phyloP scores from a whole-genome alignment of 2,888 invertebrate species.

The Tipula helvola region DNA sequence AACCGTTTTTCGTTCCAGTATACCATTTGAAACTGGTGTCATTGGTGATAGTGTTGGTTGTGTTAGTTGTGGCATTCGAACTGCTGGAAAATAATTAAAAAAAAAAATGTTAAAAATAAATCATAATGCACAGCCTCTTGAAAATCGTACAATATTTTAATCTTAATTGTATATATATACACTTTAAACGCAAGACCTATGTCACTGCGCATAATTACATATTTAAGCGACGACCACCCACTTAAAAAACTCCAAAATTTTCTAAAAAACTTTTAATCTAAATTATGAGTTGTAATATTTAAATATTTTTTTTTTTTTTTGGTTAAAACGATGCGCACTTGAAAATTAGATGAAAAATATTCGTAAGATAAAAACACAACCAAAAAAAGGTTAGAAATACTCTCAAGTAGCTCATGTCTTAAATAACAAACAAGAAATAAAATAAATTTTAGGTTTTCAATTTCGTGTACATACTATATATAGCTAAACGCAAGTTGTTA shows the following conservation, averaged over 20 bases:
- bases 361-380: neutral
- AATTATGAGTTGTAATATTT: neutral
- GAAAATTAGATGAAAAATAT: neutral
- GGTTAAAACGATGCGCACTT: neutral
- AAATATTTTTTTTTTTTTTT: neutral
- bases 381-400: conserved; percentile 5
- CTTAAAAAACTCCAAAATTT: neutral
- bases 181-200: neutral
- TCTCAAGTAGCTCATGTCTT: conserved; percentile 7
- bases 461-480: neutral
- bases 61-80: conserved; percentile 27
- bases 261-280: neutral
- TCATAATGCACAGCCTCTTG: neutral
- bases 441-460: neutral
- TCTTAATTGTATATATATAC: too few relatives aligned
- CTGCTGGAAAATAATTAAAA: neutral
- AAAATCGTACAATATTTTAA: neutral
- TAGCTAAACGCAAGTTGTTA: neutral
- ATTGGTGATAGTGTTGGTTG: conserved; percentile 20
- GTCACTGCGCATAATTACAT: neutral
- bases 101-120: neutral
- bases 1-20: conserved; percentile 30
- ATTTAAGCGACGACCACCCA: neutral
- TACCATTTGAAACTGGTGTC: conserved; percentile 19
- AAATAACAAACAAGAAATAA: neutral